phyloP scores from a whole-genome alignment of 1,140 invertebrate genomes.

The Pinna nobilis region DNA sequence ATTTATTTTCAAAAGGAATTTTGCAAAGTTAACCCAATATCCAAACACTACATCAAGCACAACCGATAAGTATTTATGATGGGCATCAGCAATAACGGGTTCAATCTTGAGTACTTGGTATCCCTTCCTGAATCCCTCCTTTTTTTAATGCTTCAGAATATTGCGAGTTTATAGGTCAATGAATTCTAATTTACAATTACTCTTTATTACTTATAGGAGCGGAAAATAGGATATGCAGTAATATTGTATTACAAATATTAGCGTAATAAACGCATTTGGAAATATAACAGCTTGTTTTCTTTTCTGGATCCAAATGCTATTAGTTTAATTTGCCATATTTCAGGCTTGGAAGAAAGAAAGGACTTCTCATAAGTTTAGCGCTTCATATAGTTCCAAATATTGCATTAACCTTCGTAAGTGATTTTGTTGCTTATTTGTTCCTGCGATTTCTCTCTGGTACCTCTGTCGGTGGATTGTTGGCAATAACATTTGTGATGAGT shows the following conservation, averaged over 20 bases:
- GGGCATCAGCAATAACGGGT: too few relatives aligned
- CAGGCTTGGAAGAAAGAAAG: conserved; percentile 33
- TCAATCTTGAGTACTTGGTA: too few relatives aligned
- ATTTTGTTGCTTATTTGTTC: conserved; percentile 16
- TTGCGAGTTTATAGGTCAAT: neutral
- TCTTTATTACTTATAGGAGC: neutral
- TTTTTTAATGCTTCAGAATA: too few relatives aligned
- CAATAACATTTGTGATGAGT: conserved; percentile 31
- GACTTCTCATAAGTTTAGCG: conserved; percentile 14
- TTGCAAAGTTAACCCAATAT: too few relatives aligned
- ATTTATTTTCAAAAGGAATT: too few relatives aligned
- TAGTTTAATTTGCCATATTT: conserved; percentile 1
- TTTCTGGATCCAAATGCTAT: too few relatives aligned
- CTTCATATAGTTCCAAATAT: conserved; percentile 34
- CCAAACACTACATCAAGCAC: too few relatives aligned
- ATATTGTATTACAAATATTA: neutral
- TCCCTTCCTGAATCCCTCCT: too few relatives aligned
- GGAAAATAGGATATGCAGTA: neutral
- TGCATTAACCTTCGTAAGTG: conserved; percentile 16
- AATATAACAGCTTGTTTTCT: too few relatives aligned
- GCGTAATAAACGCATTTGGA: neutral
- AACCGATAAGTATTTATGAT: too few relatives aligned
- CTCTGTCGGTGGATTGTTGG: conserved; percentile 34
- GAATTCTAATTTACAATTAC: neutral
- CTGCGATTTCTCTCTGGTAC: conserved; percentile 32